Percentiles rank a stretch among this genome's conserved stretches.
Evolutionary conservation across 2,797 vertebrate species (phyloP).

Genomic region (Lutjanus campechanus): DNA sequence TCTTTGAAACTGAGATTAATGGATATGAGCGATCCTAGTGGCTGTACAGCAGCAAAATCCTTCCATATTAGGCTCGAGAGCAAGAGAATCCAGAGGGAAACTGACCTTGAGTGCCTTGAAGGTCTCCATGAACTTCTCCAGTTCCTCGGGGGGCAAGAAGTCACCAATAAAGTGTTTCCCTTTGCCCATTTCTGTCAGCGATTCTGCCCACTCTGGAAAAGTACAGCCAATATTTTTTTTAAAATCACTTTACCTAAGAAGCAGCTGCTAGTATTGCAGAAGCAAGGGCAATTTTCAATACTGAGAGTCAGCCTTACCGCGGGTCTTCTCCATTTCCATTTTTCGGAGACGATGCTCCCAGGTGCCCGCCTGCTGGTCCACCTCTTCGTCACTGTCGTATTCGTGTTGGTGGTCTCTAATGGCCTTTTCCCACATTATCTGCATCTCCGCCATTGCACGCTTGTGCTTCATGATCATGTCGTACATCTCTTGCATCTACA

Average conservation of each 20-base stretch:
- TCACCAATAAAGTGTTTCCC: conserved; percentile 99
- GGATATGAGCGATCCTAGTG: not conserved
- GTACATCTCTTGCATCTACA: conserved; percentile 99
- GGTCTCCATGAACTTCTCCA: conserved; percentile 99
- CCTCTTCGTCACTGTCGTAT: conserved; percentile 98
- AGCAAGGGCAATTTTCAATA: not conserved
- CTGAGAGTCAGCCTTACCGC: conserved; percentile 81
- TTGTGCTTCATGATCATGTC: conserved; percentile 99
- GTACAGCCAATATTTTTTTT: conserved; percentile 2
- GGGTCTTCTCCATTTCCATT: conserved; percentile 99
- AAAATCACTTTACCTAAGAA: not conserved
- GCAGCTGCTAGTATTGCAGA: not conserved
- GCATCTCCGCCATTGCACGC: conserved; percentile 97
- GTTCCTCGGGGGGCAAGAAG: conserved; percentile 95
- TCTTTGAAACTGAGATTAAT: not conserved
- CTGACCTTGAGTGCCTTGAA: conserved; percentile 97
- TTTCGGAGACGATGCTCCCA: conserved; percentile 96
- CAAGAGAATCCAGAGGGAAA: conserved; percentile 7
- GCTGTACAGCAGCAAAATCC: not conserved
- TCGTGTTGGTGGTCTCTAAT: conserved; percentile 95
- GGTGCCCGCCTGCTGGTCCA: conserved; percentile 91
- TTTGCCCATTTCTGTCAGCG: conserved; percentile 97
- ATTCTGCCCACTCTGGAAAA: conserved; percentile 95
- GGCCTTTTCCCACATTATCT: conserved; percentile 96
- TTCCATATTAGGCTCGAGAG: not conserved